Conservation (phyloP, 2,888 invertebrate species). For the Cylloceria caligata region DNA sequence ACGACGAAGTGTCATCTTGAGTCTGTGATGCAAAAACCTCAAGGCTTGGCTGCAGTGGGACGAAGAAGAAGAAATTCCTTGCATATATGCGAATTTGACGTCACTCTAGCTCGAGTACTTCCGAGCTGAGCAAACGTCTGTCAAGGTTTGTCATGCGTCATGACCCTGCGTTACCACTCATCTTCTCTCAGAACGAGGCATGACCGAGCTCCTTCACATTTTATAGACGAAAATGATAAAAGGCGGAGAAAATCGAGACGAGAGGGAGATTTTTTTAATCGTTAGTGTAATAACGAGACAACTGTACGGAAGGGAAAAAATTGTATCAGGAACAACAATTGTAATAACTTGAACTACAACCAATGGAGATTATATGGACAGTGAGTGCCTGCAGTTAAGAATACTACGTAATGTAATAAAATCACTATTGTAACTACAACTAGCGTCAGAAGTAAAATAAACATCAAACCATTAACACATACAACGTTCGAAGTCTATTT, state of each 20-base stretch:
- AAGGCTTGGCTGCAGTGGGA: constrained; percentile 14
- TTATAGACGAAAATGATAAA: neutral
- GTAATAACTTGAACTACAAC: too few relatives aligned
- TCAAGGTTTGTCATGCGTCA: constrained; percentile 45
- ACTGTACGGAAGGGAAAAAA: too few relatives aligned
- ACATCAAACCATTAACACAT: too few relatives aligned
- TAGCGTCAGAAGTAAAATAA: too few relatives aligned
- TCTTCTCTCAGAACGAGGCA: constrained; percentile 17
- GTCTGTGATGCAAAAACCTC: constrained; percentile 36
- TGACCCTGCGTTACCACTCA: constrained; percentile 13
- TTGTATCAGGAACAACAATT: too few relatives aligned
- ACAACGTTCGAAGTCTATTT: too few relatives aligned
- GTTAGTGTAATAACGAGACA: neutral
- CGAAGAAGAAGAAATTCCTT: constrained; percentile 33
- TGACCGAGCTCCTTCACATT: constrained; percentile 17
- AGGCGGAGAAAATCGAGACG: neutral
- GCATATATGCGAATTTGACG: constrained; percentile 47
- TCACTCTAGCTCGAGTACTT: constrained; percentile 10
- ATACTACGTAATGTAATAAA: too few relatives aligned
- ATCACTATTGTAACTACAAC: too few relatives aligned
- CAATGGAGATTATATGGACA: too few relatives aligned
- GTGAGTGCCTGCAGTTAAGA: too few relatives aligned
- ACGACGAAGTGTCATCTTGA: constrained; percentile 16
- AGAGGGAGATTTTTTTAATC: neutral
- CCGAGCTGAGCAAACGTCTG: constrained; percentile 34